Base-by-base conservation (phyloP, 2,797 vertebrate species). In the Enteromius paludinosus region DNA sequence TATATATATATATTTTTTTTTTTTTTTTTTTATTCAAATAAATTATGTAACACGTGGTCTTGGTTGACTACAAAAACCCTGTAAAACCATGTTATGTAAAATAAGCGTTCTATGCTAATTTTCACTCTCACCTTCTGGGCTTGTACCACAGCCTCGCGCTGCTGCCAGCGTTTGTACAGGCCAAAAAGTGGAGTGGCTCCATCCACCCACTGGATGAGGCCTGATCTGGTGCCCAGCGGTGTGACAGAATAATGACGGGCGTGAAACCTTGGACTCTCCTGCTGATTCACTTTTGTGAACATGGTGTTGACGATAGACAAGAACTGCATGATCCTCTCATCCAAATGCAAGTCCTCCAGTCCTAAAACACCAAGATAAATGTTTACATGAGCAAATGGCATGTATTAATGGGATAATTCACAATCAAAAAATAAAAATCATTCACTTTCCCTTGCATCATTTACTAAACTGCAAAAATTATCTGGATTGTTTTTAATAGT, bases 261-360 rank as follows among this genome's bases (percentile, higher is more conserved):
- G 0, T 97, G 98, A 92, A 99, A 99, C 78, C 93, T 95, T 0
- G 98, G 98, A 9, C 95, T 96, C 92, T 99, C 98, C 84, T 99
- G 97, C 82, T 97, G 96, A 93, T 99, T 99, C 49, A 98, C 96
- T n/a, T 98, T 99, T 62, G 97, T 98, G 91, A 99, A 99, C 98
- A 99, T 99, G 12, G 98, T 99, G 92, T 99, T 99, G 86, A 99
- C 98, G 1, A 99, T 99, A 0, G 98, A 99, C 49, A 99, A 82
- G 86, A 99, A 99, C 52, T 99, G 98, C 98, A 99, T 99, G 90
- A 99, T 99, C 85, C 98, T 96, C 87, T 99, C 98, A 75, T 99
- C 98, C 41, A 99, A 90, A 83, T 99, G 98, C 83, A 99, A 93
- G 88, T 99, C 98, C 90, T 99, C 98, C 87, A 99, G 91, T 70